Evolutionary conservation across 2,113 vertebrate genomes (phyloP), one percentile per base, ranked within the genome.

Genomic region (Nansenia antarctica): DNA sequence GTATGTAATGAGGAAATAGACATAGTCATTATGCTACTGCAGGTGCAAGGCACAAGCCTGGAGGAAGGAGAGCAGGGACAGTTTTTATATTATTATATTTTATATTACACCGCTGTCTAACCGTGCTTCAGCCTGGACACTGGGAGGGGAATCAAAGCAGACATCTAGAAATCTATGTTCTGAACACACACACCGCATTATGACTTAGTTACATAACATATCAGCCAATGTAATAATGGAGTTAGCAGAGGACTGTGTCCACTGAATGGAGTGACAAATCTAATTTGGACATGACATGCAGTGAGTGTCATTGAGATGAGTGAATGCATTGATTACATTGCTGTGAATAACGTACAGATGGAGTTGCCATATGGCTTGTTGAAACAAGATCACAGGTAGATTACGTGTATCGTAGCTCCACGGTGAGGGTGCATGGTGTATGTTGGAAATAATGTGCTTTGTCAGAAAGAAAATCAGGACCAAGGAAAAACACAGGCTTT

Each of bases 91-190:
- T n/a, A n/a, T n/a, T n/a, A n/a, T n/a, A n/a, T n/a, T n/a, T n/a
- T n/a, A n/a, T n/a, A n/a, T n/a, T n/a, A n/a, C n/a, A n/a, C n/a
- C n/a, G n/a, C n/a, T n/a, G n/a, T 49, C 5, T 49, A 42, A 42
- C 39, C 20, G 39, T 42, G 45, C 5, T 6, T 7, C 45, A 22
- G 45, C 45, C 45, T n/a, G 7, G 45, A 20, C 2, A 49, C 18
- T 49, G 45, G n/a, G n/a, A 49, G 45, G 45, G 45, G 58, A 63
- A 52, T 67, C 53, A 49, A 39, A 31, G 42, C 2, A 49, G 53
- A 53, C 15, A 54, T 82, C 68, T 68, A 70, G 34, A 34, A 70
- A 20, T 34, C 15, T 5, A 54, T 69, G 70, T 64, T 45, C 62
- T 47, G n/a, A 2, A 15, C 4, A 1, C 37, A 52, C 53, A 3